phyloP scores from a whole-genome alignment of 2,113 vertebrate species.

The Ciconia maguari region DNA sequence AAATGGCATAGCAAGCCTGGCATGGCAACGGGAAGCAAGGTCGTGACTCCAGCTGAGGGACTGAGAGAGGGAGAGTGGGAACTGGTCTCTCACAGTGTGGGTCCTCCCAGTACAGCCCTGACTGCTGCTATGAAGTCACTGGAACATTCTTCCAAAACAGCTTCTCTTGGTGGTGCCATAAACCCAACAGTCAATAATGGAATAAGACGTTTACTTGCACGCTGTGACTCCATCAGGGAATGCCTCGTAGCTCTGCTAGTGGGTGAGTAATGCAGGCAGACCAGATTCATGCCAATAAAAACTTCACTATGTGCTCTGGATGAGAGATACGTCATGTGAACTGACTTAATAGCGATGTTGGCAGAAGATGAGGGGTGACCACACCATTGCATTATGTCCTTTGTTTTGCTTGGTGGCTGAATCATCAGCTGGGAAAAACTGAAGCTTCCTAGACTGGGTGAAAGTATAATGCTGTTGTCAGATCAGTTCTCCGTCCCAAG shows the following conservation, averaged over 20 bases:
- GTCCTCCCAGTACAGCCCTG: neutral
- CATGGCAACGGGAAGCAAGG: neutral
- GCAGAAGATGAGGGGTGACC: neutral
- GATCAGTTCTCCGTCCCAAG: neutral
- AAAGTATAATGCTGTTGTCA: neutral
- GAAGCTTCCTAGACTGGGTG: neutral
- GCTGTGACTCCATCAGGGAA: neutral
- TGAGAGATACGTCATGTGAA: neutral
- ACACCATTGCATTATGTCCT: neutral
- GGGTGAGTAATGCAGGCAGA: neutral
- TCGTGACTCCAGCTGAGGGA: neutral
- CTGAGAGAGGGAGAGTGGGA: neutral
- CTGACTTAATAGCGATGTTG: neutral
- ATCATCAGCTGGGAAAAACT: neutral
- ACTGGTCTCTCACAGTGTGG: fast-evolving
- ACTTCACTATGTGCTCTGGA: neutral
- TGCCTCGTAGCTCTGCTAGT: neutral
- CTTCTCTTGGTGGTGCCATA: neutral
- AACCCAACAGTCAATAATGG: neutral
- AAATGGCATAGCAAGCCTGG: fast-evolving
- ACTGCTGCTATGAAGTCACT: neutral
- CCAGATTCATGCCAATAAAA: neutral
- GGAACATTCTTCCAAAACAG: neutral
- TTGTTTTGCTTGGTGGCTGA: neutral
- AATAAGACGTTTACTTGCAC: neutral